A percentile compares a stretch with the other conserved stretches of the same genome.
Conservation (phyloP, 2,113 vertebrate species). For the Echinops telfairi region DNA sequence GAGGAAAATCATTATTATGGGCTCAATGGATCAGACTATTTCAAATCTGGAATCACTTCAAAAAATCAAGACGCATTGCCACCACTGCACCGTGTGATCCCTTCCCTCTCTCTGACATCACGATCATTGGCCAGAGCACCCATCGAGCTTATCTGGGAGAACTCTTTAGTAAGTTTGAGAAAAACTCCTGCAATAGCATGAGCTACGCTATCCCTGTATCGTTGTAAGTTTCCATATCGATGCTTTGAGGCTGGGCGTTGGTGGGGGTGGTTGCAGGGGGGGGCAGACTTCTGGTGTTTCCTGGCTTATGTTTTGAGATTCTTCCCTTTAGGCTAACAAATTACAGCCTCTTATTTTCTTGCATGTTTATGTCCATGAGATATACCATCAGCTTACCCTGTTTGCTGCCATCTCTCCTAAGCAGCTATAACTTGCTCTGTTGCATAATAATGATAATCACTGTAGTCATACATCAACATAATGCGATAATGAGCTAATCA, state of each 20-base stretch:
- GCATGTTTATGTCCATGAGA: neutral
- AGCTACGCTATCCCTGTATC: neutral
- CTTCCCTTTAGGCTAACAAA: neutral
- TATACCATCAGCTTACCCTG: neutral
- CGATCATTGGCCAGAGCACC: neutral
- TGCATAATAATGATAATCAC: constrained; percentile 35
- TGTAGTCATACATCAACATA: constrained; percentile 62
- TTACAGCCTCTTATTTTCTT: neutral
- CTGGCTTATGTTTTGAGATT: neutral
- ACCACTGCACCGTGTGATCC: neutral
- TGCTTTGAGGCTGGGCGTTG: too few species aligned
- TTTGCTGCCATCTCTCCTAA: neutral
- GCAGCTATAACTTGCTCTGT: neutral
- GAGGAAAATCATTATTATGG: neutral
- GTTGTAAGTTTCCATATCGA: too few species aligned
- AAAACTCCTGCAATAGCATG: neutral
- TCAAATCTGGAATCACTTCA: constrained; percentile 1
- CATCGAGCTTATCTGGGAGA: neutral
- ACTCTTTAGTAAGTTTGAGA: neutral
- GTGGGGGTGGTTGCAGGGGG: too few species aligned
- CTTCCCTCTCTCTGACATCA: neutral
- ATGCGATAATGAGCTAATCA: constrained; percentile 43
- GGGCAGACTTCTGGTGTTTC: neutral
- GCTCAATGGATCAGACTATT: neutral
- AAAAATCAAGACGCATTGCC: neutral